A percentile compares a stretch with the other conserved stretches of the same genome.
These are phyloP conservation scores for Microchrysa polita DNA, from an alignment of 2,888 invertebrate species.

Conservation along the genomic window DNA sequence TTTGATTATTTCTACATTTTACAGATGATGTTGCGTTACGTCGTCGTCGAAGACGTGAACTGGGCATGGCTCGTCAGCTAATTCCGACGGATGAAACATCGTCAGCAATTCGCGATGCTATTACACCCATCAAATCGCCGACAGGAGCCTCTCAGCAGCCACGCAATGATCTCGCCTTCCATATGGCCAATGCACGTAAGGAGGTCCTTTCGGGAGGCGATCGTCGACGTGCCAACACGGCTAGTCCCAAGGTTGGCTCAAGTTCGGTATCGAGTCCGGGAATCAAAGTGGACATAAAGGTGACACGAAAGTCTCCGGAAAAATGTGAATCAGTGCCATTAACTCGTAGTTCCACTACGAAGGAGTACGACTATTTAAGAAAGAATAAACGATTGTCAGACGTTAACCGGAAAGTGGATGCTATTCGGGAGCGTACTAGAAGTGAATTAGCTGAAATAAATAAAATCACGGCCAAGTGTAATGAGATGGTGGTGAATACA, in stretches of 20 bases:
- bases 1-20: constrained; percentile 47
- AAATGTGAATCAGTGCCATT: constrained; percentile 48
- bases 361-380: constrained; percentile 52
- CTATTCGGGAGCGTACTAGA: constrained; percentile 60
- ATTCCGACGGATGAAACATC: constrained; percentile 58
- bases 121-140: constrained; percentile 54
- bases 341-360: constrained; percentile 52
- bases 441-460: constrained; percentile 62
- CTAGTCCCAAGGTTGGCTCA: constrained; percentile 53
- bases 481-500: constrained; percentile 45
- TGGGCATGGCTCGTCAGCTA: constrained; percentile 60
- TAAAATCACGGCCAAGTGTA: constrained; percentile 60
- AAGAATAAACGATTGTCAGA: constrained; percentile 55
- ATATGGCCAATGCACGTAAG: constrained; percentile 57
- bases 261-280: neutral
- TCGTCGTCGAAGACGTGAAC: constrained; percentile 61
- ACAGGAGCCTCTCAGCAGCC: constrained; percentile 44
- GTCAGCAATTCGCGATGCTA: constrained; percentile 58
- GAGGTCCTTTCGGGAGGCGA: constrained; percentile 54
- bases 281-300: constrained; percentile 45
- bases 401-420: constrained; percentile 57
- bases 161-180: constrained; percentile 55
- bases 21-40: constrained; percentile 63
- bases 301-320: constrained; percentile 47
- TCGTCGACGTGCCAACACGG: constrained; percentile 55